These are phyloP conservation scores for Murina feae DNA, from an alignment of 2,113 vertebrate genomes.

Conservation along the genomic window DNA sequence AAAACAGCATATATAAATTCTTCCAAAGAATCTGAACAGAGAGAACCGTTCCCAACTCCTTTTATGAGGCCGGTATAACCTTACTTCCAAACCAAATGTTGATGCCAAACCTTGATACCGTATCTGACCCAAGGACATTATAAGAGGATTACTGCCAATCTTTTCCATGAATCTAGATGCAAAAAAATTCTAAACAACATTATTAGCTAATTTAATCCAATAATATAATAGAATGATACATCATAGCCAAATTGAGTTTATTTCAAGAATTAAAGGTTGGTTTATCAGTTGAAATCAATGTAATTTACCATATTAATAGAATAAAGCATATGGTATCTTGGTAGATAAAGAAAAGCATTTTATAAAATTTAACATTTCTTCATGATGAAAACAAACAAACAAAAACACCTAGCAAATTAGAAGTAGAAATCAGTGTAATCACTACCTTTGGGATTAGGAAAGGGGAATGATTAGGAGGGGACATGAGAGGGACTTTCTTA, in stretches of 20 bases:
- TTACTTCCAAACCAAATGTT: neutral
- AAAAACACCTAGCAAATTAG: neutral
- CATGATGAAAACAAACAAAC: neutral
- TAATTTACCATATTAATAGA: neutral
- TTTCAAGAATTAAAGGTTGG: neutral
- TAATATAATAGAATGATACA: neutral
- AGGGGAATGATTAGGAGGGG: neutral
- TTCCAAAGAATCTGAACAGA: neutral
- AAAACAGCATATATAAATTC: neutral
- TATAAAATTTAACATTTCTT: neutral
- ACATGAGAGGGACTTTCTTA: neutral
- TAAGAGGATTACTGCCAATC: neutral
- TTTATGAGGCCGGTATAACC: neutral
- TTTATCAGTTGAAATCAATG: constrained; percentile 11
- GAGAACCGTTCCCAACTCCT: neutral
- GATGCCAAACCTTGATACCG: neutral
- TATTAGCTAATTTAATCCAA: neutral
- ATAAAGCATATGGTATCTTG: neutral
- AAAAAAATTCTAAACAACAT: neutral
- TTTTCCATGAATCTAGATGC: neutral
- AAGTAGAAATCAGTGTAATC: constrained; percentile 12
- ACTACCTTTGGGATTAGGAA: neutral
- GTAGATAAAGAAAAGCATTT: neutral
- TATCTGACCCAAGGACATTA: neutral
- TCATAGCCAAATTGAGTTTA: neutral